These are phyloP conservation scores for Drosophila bipectinata DNA, from an alignment of 1,140 invertebrate genomes.

Conservation along the genomic window DNA sequence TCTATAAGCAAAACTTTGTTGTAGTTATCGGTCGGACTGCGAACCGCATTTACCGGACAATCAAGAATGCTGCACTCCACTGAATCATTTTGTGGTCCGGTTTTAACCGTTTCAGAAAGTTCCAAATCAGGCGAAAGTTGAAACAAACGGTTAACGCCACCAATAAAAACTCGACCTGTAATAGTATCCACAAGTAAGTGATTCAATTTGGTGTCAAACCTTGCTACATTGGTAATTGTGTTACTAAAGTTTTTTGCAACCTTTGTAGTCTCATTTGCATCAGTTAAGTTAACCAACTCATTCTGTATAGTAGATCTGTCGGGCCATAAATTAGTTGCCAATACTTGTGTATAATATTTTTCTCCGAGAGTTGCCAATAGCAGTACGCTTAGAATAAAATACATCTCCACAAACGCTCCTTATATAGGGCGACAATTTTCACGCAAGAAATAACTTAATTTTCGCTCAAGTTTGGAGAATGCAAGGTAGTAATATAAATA, in stretches of 20 bases:
- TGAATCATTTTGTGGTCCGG: slow-evolving; percentile 95
- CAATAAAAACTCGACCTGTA: slow-evolving; percentile 95
- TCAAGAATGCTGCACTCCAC: slow-evolving; percentile 94
- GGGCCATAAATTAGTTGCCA: slow-evolving; percentile 21
- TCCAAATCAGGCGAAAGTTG: slow-evolving; percentile 95
- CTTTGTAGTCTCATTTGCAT: slow-evolving; percentile 39
- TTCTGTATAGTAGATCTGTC: slow-evolving; percentile 2
- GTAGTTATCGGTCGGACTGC: slow-evolving; percentile 93
- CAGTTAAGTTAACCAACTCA: slow-evolving; percentile 27
- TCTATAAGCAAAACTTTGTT: slow-evolving; percentile 98
- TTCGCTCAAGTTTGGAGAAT: neutral
- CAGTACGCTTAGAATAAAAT: slow-evolving; percentile 59
- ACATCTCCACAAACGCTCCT: slow-evolving; percentile 54
- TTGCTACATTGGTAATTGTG: slow-evolving; percentile 72
- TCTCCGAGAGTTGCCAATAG: slow-evolving; percentile 43
- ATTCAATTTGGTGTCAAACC: slow-evolving; percentile 85
- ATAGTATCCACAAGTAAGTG: slow-evolving; percentile 96
- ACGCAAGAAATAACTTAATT: neutral
- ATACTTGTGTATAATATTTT: slow-evolving; percentile 20
- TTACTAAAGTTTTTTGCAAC: slow-evolving; percentile 39
- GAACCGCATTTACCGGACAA: slow-evolving; percentile 89
- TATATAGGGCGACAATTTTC: slow-evolving; percentile 8
- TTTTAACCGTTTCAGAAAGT: slow-evolving; percentile 90
- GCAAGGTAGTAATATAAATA: neutral
- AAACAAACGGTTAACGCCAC: slow-evolving; percentile 96